Evolutionary conservation across 2,113 vertebrate species (phyloP).

Genomic region (Forbesichthys agassizii): DNA sequence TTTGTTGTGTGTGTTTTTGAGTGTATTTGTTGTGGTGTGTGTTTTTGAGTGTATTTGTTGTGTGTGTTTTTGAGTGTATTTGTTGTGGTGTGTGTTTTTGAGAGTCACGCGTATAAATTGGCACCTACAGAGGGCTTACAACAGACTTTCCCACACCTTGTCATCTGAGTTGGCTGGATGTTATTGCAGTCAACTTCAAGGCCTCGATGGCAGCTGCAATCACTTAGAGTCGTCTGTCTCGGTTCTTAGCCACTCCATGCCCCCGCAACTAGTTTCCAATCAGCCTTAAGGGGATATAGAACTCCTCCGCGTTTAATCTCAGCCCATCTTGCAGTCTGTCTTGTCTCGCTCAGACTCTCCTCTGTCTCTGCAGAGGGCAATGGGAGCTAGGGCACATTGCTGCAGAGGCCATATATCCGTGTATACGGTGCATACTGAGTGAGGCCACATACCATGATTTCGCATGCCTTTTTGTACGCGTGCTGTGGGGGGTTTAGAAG

Average conservation of each 20-base stretch:
- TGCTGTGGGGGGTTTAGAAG: constrained; percentile 44
- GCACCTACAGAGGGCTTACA: constrained; percentile 57
- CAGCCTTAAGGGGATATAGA: constrained; percentile 67
- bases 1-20: too few species aligned
- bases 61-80: too few species aligned
- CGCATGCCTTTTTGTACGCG: constrained; percentile 51
- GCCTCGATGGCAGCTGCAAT: constrained; percentile 77
- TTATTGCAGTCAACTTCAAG: constrained; percentile 80
- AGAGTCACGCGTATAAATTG: constrained; percentile 38
- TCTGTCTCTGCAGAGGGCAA: constrained; percentile 64
- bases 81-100: too few species aligned
- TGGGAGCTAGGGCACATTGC: constrained; percentile 42
- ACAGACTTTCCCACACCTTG: constrained; percentile 68
- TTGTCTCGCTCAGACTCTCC: constrained; percentile 49
- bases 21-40: too few species aligned
- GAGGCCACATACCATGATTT: constrained; percentile 50
- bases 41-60: not conserved
- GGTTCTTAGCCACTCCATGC: constrained; percentile 60
- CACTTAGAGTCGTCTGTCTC: constrained; percentile 73
- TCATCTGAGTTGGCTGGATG: constrained; percentile 77
- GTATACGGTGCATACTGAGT: constrained; percentile 29
- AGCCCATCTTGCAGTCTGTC: constrained; percentile 59
- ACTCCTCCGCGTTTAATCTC: constrained; percentile 66
- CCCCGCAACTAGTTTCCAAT: constrained; percentile 69
- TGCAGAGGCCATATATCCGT: constrained; percentile 27